Evolutionary conservation across 2,888 invertebrate genomes (phyloP), one percentile per base, ranked within the genome.

Genomic region (Eupithecia dodoneata): DNA sequence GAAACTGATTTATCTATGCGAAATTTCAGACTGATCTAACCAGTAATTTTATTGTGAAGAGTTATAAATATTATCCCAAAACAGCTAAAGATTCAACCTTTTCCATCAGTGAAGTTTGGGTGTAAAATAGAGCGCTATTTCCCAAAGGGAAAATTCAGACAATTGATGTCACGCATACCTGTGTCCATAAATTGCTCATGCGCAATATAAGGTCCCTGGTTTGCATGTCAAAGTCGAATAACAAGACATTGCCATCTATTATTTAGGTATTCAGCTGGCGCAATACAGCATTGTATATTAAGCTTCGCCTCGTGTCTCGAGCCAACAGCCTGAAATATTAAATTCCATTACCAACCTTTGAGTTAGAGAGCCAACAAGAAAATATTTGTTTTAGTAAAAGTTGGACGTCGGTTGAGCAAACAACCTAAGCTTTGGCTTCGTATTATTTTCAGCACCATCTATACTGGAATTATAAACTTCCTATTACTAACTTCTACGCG

Each of bases 301-400:
- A 18, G 42, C 18, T 59, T 59, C 55, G 55, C 55, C 7, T 66
- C 42, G 66, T 13, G 15, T 42, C 66, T 49, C 69, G 52, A 65
- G 72, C 52, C 70, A 70, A 70, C 63, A 63, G 44, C 49, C 70
- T 77, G 18, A 75, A 77, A 73, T 77, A 77, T 75, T 77, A 49
- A 77, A 72, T 72, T 70, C 30, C 41, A 72, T 69, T 71, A 41
- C 42, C 49, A 66, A 71, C 49, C 63, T 52, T 49, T 65, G 63
- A 45, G 72, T 13, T 30, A 7, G 44, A 55, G 15, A n/a, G 45
- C 55, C 10, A 71, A 71, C 45, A 4, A 63, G 18, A 74, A 30
- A 66, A 65, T 42, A 41, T 65, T 41, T 65, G 65, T 59, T 59
- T 59, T 59, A 18, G 59, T 18, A 7, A 59, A 55, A 55, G 55